Evolutionary conservation across 2,888 invertebrate genomes (phyloP), one percentile per base, ranked within the genome.

Genomic region (Cremastinae sp.): DNA sequence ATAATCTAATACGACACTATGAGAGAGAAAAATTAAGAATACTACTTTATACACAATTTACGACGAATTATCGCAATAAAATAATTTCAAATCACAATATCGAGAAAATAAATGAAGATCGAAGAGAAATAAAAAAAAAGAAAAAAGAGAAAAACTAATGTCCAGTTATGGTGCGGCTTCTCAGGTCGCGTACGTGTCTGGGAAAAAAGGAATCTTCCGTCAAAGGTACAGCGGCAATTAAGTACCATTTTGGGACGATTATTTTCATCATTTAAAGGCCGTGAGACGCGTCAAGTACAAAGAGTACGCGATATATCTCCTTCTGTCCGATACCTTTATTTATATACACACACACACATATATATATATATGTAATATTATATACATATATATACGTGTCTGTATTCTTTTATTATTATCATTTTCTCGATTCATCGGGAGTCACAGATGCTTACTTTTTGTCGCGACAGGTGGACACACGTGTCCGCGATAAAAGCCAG

Each of bases 381-480:
- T 20, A n/a, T n/a, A n/a, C n/a, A n/a, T 2, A 9, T 56, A n/a
- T 51, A 14, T 39, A 58, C 39, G 7, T 16, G 16, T 39, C n/a
- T 1, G 20, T 16, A 10, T 35, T 35, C 39, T 35, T 51, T 51
- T 45, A 37, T 20, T 43, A 41, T 49, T 4, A 41, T n/a, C 37
- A 12, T 62, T 12, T 58, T 51, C 16, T 53, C 37, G 12, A 14
- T 39, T 5, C 16, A 53, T 22, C 43, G 16, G 28, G 35, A 47
- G 28, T 56, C 37, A 35, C 39, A 35, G 12, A 41, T 39, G 73
- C 43, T 28, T 3, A 9, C 12, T 51, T 68, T 64, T 51, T 41
- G 51, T 68, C 68, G 72, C 72, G 68, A 76, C 76, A 76, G 76
- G 64, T 76, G 76, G 64, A 72, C 53, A 47, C 68, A 69, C 72